Base-by-base conservation (phyloP, 35 echinoderm and acorn worm genomes). In the Hemicentrotus pulcherrimus region DNA sequence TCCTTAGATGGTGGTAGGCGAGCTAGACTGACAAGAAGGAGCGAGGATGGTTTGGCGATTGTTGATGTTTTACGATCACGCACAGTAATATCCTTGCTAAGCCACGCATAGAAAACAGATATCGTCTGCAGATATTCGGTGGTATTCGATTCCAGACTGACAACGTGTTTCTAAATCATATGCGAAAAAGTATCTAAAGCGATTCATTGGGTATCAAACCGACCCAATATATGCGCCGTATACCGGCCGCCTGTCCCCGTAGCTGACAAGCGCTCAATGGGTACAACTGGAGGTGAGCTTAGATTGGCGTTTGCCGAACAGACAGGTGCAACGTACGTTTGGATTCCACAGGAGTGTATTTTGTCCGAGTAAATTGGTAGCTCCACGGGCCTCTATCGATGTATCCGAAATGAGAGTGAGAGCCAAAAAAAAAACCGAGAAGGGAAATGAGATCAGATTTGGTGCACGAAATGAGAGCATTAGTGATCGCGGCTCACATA, bases 1-100 rank as follows among this genome's bases (percentile, higher is more conserved):
- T 78, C 65, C 7, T 22, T 78, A 78, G 65, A 78, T 18, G 65
- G 6, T 10, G 52, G 2, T 9, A 2, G 50, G 6, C 5, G 16
- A 16, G 12, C 52, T 59, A 2, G 35, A 41, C 35, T 41, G 65
- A 78, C 65, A 78, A 78, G 65, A 70, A 70, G 35, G 35, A 70
- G 22, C 5, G 65, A 78, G 22, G 2, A n/a, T 22, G 65, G 65
- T 78, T 78, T 78, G 22, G 65, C 24, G 22, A 78, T 28, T 78
- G 65, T 6, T 8, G 65, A 4, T 78, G 28, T 78, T 28, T 78
- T 28, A 8, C 65, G 65, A 15, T 22, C 65, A 78, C 50, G 50
- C 50, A 24, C 65, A 78, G 65, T 78, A 78, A 78, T 78, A 78
- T 78, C 65, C 65, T 78, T 78, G 65, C 65, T 78, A 30, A 78